Percentiles rank a stretch among this genome's conserved stretches.
Conservation (phyloP, 1,140 invertebrate genomes). For the Eumeta japonica region DNA sequence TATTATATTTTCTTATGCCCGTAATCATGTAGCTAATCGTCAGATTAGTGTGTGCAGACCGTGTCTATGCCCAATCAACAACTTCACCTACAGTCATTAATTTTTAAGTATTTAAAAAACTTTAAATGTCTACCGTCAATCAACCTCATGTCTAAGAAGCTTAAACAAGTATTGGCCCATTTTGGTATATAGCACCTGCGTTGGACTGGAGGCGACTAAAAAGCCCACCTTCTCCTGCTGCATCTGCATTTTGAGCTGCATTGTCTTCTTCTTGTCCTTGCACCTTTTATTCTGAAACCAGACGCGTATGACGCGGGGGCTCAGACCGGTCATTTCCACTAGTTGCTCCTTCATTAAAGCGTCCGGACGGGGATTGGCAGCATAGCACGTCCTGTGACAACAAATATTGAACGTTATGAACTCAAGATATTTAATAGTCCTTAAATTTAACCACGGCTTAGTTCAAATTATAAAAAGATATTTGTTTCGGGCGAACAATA, state of each 20-base stretch:
- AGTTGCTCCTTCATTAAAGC: slow-evolving; percentile 99
- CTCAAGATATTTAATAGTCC: no score
- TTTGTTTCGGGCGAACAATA: no score
- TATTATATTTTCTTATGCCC: no score
- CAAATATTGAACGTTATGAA: slow-evolving; percentile 5
- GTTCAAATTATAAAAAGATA: no score
- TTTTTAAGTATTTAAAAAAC: no score
- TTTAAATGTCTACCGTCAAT: no score
- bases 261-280: slow-evolving; percentile 98
- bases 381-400: slow-evolving; percentile 77
- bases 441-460: no score
- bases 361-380: slow-evolving; percentile 95
- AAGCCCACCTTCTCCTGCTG: slow-evolving; percentile 88
- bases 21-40: no score
- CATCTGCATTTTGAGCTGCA: slow-evolving; percentile 96
- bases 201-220: slow-evolving; percentile 10
- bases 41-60: not conserved
- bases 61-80: no score
- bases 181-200: not conserved
- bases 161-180: not conserved
- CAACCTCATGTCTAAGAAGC: no score
- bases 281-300: slow-evolving; percentile 99
- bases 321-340: slow-evolving; percentile 97
- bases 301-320: slow-evolving; percentile 92
- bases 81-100: no score